phyloP scores from a whole-genome alignment of 2,888 invertebrate species.

The Oxytorus armatus region DNA sequence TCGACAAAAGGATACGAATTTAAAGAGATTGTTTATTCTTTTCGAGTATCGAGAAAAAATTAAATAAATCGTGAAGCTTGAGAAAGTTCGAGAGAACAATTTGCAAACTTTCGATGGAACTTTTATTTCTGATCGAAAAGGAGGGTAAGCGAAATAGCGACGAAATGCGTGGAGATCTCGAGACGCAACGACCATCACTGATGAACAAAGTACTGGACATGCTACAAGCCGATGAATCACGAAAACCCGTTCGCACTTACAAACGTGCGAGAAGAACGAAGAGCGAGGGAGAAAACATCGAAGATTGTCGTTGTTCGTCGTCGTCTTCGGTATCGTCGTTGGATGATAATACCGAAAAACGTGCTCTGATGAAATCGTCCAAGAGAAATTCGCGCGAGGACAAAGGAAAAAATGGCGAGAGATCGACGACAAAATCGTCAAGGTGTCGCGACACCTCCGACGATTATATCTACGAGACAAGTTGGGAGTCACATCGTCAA shows the following conservation, averaged over 20 bases:
- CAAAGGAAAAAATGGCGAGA: constrained; percentile 40
- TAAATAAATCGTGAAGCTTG: too few species aligned
- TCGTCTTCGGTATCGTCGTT: constrained; percentile 64
- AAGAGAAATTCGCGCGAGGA: not conserved
- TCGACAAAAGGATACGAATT: too few species aligned
- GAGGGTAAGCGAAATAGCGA: constrained; percentile 22
- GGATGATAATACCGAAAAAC: constrained; percentile 44
- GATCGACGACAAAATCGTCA: constrained; percentile 16
- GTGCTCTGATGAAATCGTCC: constrained; percentile 25
- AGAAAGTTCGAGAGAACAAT: too few species aligned
- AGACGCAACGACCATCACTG: constrained; percentile 67
- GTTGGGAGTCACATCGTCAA: constrained; percentile 70
- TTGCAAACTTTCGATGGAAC: too few species aligned
- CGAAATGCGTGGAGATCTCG: constrained; percentile 34
- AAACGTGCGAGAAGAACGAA: constrained; percentile 41
- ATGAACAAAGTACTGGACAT: constrained; percentile 72
- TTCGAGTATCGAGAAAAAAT: too few species aligned
- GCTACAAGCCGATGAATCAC: constrained; percentile 62
- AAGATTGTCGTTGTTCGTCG: constrained; percentile 58
- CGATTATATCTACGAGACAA: constrained; percentile 69
- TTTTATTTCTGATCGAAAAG: not conserved
- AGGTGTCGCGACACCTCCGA: constrained; percentile 57
- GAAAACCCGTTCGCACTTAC: constrained; percentile 44
- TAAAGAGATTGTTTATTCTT: too few species aligned
- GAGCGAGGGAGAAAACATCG: constrained; percentile 54